Evolutionary conservation across 2,113 vertebrate genomes (phyloP).

Genomic region (Willisornis vidua): DNA sequence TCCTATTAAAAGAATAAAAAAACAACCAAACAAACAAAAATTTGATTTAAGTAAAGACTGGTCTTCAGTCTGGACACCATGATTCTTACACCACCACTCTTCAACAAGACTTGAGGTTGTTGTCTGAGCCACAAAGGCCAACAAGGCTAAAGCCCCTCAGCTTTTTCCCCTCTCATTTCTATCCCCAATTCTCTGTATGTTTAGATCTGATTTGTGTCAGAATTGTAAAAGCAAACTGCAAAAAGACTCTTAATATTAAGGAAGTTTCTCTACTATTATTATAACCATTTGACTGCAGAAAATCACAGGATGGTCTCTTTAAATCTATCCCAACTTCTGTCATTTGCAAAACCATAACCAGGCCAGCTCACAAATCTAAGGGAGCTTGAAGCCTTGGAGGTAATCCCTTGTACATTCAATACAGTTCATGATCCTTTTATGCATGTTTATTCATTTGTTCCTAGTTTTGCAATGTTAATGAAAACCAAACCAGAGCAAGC

Average conservation of each 20-base stretch:
- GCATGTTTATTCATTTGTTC: conserved; percentile 51
- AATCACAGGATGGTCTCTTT: not conserved
- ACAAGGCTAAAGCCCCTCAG: not conserved
- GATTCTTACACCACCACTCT: not conserved
- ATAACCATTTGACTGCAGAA: not conserved
- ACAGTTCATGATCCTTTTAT: conserved; percentile 20
- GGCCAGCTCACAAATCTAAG: not conserved
- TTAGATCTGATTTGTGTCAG: not conserved
- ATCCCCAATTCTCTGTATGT: not conserved
- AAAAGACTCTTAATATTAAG: not conserved
- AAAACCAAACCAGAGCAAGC: conserved; percentile 26
- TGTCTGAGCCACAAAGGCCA: not conserved
- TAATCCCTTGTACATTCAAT: conserved; percentile 11
- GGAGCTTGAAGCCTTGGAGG: not conserved
- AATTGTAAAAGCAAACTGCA: not conserved
- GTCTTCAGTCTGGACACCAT: not conserved
- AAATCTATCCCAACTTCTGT: not conserved
- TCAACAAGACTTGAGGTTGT: not conserved
- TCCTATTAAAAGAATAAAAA: not conserved
- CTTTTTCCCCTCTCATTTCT: not conserved
- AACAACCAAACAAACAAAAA: not conserved
- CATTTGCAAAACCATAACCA: not conserved
- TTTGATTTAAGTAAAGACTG: not conserved
- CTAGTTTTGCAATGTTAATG: conserved; percentile 48
- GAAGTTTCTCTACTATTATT: not conserved